Conservation (phyloP, 2,888 invertebrate species). For the Mythimna ferrago region DNA sequence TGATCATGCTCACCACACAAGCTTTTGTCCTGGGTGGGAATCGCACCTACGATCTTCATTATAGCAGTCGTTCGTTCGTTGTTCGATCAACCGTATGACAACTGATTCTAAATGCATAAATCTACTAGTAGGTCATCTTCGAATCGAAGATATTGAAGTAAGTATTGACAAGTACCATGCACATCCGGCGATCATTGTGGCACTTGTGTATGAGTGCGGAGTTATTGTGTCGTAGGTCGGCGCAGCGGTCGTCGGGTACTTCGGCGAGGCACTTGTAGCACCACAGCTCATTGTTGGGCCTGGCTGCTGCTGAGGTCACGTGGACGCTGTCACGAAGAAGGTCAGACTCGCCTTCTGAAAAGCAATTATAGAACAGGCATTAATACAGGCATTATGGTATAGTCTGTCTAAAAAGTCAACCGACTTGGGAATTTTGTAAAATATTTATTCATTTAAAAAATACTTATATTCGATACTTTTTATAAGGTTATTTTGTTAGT, state of each 20-base stretch:
- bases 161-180: constrained; percentile 92
- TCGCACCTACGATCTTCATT: too few species aligned
- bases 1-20: too few species aligned
- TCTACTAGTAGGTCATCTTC: not conserved
- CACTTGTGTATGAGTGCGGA: constrained; percentile 93
- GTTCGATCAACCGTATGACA: not conserved
- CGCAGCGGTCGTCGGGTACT: constrained; percentile 93
- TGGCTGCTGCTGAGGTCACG: constrained; percentile 95
- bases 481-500: too few species aligned
- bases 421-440: too few species aligned
- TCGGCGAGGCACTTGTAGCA: constrained; percentile 96
- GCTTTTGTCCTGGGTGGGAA: too few species aligned
- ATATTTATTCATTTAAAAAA: too few species aligned
- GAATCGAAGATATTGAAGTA: constrained; percentile 8
- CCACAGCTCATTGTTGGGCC: constrained; percentile 94
- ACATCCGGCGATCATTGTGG: constrained; percentile 93
- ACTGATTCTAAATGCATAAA: constrained; percentile 17
- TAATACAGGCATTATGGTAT: not conserved
- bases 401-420: too few species aligned
- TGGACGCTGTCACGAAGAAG: constrained; percentile 92
- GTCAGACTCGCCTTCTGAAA: constrained; percentile 83
- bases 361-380: not conserved
- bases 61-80: too few species aligned
- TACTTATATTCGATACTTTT: too few species aligned
- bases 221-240: constrained; percentile 91